A percentile compares a stretch with the other conserved stretches of the same genome.
Evolutionary conservation across 1,140 invertebrate species (phyloP).

Genomic region (Chrysopa pallens): DNA sequence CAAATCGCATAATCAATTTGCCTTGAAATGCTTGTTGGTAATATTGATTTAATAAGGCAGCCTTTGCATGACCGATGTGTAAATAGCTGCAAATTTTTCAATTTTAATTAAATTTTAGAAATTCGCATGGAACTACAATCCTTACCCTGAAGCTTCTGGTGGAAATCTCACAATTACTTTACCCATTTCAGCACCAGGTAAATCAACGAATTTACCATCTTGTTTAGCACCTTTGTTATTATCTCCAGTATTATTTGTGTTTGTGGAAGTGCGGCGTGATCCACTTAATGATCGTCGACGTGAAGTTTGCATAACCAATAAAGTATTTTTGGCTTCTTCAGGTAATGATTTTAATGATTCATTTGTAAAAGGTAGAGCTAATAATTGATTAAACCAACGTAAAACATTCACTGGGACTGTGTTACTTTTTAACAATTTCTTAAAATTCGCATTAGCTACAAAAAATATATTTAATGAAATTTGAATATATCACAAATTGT

Average conservation of each 20-base stretch:
- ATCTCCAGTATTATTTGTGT: neutral
- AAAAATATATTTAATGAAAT: neutral
- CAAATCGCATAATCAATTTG: slow-evolving; percentile 94
- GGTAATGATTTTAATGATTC: slow-evolving; percentile 34
- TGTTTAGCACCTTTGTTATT: slow-evolving; percentile 30
- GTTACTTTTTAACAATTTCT: slow-evolving; percentile 21
- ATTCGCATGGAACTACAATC: no score
- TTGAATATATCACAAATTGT: no score
- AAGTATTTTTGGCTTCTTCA: slow-evolving; percentile 26
- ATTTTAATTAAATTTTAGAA: no score
- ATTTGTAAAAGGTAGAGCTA: slow-evolving; percentile 33
- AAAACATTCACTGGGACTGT: slow-evolving; percentile 38
- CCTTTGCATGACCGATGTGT: slow-evolving; percentile 99
- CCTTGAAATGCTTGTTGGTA: slow-evolving; percentile 90
- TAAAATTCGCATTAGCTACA: slow-evolving; percentile 14
- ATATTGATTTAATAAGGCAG: slow-evolving; percentile 93
- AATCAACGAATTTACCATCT: slow-evolving; percentile 92
- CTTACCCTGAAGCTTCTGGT: slow-evolving; percentile 89
- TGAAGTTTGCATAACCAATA: slow-evolving; percentile 5
- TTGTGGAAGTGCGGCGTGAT: slow-evolving; percentile 2
- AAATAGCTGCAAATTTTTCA: slow-evolving; percentile 38
- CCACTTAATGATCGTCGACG: slow-evolving; percentile 8
- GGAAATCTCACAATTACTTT: slow-evolving; percentile 93
- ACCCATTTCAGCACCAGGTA: slow-evolving; percentile 90
- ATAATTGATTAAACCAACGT: slow-evolving; percentile 53